Evolutionary conservation across 2,888 invertebrate species (phyloP).

Genomic region (Netelia fuscicornis): DNA sequence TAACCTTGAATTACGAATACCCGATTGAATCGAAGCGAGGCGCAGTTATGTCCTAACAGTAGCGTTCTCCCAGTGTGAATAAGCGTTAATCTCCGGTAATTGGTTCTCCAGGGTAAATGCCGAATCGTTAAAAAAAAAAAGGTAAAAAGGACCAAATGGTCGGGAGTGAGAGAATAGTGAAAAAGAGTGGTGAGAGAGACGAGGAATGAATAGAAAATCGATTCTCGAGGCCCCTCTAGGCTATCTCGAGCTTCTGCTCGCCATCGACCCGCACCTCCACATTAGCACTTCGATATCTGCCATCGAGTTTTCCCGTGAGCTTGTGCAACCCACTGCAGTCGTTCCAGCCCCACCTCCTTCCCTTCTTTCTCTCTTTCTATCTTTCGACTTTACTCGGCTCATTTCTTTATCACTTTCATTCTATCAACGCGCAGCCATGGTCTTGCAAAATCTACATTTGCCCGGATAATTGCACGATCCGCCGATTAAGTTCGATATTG

Average conservation of each 20-base stretch:
- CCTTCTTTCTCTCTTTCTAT: constrained; percentile 19
- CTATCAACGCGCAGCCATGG: constrained; percentile 58
- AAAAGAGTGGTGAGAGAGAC: constrained; percentile 44
- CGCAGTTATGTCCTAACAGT: constrained; percentile 66
- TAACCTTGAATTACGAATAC: constrained; percentile 66
- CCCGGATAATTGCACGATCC: constrained; percentile 61
- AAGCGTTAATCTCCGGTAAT: constrained; percentile 69
- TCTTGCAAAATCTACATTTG: constrained; percentile 66
- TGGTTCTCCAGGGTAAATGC: constrained; percentile 69
- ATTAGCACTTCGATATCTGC: constrained; percentile 70
- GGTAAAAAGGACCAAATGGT: constrained; percentile 47
- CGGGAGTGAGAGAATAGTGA: constrained; percentile 49
- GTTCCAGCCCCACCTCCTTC: too few relatives aligned
- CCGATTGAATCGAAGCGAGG: constrained; percentile 67
- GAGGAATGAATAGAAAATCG: constrained; percentile 68
- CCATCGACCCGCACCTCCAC: constrained; percentile 51
- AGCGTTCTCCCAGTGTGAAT: constrained; percentile 66
- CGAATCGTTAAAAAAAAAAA: constrained; percentile 60
- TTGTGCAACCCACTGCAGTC: constrained; percentile 59
- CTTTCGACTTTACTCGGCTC: constrained; percentile 10
- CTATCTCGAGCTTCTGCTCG: constrained; percentile 56
- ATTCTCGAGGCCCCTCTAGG: constrained; percentile 62
- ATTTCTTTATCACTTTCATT: constrained; percentile 58
- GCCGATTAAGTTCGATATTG: constrained; percentile 59
- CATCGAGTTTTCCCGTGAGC: constrained; percentile 63